phyloP scores from a whole-genome alignment of 1,140 invertebrate species.

The Sarcophaga peregrina region DNA sequence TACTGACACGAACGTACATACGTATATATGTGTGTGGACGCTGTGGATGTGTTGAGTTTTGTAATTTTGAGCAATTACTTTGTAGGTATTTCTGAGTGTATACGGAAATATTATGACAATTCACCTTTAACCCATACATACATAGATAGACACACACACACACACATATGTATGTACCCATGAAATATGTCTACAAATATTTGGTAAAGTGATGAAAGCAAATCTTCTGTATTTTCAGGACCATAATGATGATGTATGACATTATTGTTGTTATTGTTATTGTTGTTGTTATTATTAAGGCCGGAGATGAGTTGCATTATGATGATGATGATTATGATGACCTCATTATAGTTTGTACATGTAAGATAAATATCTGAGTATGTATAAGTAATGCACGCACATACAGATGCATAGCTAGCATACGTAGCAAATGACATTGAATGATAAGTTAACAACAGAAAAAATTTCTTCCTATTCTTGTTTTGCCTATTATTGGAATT shows the following conservation, averaged over 20 bases:
- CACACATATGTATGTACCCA: background rate
- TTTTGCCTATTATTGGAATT: too few relatives aligned
- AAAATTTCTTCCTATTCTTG: too few relatives aligned
- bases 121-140: background rate
- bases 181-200: slow-evolving; percentile 1
- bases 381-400: background rate
- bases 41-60: background rate
- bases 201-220: background rate
- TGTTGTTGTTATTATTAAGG: background rate
- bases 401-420: background rate
- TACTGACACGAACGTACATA: background rate
- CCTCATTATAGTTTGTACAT: slow-evolving; percentile 33
- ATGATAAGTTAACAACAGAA: slow-evolving; percentile 19
- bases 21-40: background rate
- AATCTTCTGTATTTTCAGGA: background rate
- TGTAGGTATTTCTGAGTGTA: background rate
- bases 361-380: slow-evolving; percentile 6
- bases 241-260: background rate
- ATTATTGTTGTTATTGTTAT: background rate
- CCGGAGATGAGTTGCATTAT: background rate
- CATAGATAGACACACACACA: background rate
- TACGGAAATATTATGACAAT: slow-evolving; percentile 24
- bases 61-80: background rate
- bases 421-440: background rate
- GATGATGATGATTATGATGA: background rate